These are phyloP conservation scores for Megamerina dolium DNA, from an alignment of 2,888 invertebrate genomes.

Conservation along the genomic window DNA sequence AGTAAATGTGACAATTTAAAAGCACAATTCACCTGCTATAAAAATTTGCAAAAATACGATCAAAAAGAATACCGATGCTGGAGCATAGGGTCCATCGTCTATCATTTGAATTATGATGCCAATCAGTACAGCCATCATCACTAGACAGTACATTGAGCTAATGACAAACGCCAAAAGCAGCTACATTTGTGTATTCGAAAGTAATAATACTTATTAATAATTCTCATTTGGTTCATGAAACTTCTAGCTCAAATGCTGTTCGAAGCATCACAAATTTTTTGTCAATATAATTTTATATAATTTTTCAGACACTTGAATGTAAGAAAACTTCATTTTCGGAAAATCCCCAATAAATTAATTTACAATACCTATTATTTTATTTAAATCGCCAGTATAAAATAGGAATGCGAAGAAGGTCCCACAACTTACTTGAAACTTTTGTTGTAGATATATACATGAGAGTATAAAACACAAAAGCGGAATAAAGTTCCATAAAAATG, in stretches of 20 bases:
- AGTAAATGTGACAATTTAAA: background rate
- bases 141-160: conserved; percentile 70
- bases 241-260: no score
- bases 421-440: conserved; percentile 56
- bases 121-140: conserved; percentile 83
- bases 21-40: conserved; percentile 54
- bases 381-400: no score
- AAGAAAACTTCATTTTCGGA: background rate
- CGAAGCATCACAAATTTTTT: no score
- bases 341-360: background rate
- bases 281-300: background rate
- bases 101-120: conserved; percentile 73
- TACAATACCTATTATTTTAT: background rate
- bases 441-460: conserved; percentile 60
- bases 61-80: conserved; percentile 79
- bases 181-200: no score
- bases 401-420: background rate
- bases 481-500: conserved; percentile 61
- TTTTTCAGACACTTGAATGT: background rate
- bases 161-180: conserved; percentile 67
- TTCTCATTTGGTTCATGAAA: no score
- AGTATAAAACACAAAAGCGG: conserved; percentile 63
- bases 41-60: conserved; percentile 64
- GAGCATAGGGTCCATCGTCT: conserved; percentile 73
- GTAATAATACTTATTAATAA: background rate